Evolutionary conservation across 2,888 invertebrate genomes (phyloP).

Genomic region (Deilephila porcellus): DNA sequence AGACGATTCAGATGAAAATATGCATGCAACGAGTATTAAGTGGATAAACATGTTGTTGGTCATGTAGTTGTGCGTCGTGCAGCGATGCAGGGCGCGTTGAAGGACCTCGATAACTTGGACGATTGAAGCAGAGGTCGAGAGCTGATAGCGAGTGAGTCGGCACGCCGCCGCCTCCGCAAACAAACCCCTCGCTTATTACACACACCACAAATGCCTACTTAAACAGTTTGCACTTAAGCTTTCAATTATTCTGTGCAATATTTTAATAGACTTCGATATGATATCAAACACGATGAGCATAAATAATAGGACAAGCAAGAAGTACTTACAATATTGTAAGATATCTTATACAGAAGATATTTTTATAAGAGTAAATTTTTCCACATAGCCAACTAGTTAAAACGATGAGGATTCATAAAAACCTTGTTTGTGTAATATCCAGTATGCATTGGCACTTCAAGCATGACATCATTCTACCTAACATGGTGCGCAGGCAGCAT

Average conservation of each 20-base stretch:
- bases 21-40: no score
- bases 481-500: neutral
- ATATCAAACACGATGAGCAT: neutral
- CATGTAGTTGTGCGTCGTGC: neutral
- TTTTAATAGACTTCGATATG: neutral
- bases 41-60: neutral
- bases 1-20: no score
- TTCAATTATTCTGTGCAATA: neutral
- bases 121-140: conserved; percentile 3
- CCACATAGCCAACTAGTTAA: neutral
- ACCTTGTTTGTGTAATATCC: neutral
- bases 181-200: conserved; percentile 8
- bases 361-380: neutral
- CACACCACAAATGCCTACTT: neutral
- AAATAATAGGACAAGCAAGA: neutral
- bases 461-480: conserved; percentile 1
- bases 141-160: conserved; percentile 11
- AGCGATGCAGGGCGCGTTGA: conserved; percentile 1
- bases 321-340: neutral
- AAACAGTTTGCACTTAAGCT: neutral
- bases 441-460: neutral
- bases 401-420: neutral
- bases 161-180: neutral
- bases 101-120: conserved; percentile 14
- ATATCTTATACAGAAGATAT: no score